Conservation (phyloP, 2,888 invertebrate species). For the Drosophila histrio region DNA sequence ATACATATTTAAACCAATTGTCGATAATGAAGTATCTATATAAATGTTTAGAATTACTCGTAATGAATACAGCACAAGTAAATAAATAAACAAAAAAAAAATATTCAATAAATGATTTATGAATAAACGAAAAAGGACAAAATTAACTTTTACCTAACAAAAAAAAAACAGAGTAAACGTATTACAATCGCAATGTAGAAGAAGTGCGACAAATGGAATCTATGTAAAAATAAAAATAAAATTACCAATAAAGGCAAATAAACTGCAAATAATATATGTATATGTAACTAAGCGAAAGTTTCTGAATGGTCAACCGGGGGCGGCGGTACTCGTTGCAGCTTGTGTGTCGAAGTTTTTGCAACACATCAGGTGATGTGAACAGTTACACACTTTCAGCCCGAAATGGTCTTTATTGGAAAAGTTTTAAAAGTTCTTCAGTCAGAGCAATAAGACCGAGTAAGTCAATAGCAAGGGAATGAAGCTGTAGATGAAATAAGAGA, state of each 20-base stretch:
- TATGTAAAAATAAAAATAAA: conserved; percentile 41
- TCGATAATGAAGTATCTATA: conserved; percentile 78
- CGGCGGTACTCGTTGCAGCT: neutral
- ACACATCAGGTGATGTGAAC: conserved; percentile 8
- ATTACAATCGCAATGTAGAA: conserved; percentile 35
- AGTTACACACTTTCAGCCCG: neutral
- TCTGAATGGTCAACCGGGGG: conserved; percentile 8
- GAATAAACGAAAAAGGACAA: conserved; percentile 32
- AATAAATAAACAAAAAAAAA: conserved; percentile 10
- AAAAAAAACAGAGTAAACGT: conserved; percentile 17
- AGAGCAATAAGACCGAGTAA: neutral
- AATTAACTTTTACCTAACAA: conserved; percentile 47
- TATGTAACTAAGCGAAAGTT: conserved; percentile 5
- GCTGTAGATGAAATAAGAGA: neutral
- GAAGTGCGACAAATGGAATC: conserved; percentile 47
- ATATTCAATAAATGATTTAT: conserved; percentile 37
- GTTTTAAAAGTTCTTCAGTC: neutral
- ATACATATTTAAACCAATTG: conserved; percentile 67
- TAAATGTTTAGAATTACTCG: conserved; percentile 76
- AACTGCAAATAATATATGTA: conserved; percentile 48
- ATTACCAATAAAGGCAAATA: conserved; percentile 16
- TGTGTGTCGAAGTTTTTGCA: conserved; percentile 8
- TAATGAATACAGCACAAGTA: conserved; percentile 33
- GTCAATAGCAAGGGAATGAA: neutral
- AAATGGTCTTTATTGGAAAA: conserved; percentile 13